phyloP scores from a whole-genome alignment of 2,113 vertebrate genomes.

The Callospermophilus lateralis region DNA sequence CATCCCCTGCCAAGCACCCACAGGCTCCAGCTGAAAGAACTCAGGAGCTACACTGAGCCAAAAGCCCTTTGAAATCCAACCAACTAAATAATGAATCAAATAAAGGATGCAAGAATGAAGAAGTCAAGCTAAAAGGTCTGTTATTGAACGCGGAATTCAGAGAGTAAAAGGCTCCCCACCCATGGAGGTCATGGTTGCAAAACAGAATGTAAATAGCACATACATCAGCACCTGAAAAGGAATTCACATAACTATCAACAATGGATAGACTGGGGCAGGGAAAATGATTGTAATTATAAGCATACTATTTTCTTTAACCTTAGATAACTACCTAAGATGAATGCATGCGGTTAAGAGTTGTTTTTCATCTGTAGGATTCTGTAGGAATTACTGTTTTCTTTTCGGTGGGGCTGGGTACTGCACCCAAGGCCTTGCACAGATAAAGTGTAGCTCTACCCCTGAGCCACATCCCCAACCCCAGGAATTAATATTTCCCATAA shows the following conservation, averaged over 20 bases:
- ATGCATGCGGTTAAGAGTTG: not conserved
- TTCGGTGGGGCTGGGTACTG: no score
- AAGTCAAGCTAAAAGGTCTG: not conserved
- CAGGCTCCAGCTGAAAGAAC: conserved; percentile 14
- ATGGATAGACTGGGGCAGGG: not conserved
- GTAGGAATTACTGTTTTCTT: not conserved
- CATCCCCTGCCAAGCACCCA: conserved; percentile 15
- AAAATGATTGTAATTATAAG: not conserved
- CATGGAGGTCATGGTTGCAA: not conserved
- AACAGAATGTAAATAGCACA: not conserved
- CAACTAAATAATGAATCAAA: conserved; percentile 38
- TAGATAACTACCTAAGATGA: not conserved
- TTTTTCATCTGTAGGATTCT: not conserved
- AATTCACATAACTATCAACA: not conserved
- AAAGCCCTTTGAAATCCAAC: conserved; percentile 61
- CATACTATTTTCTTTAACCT: not conserved
- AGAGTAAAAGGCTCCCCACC: not conserved
- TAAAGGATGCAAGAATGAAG: not conserved
- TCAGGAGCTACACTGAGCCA: not conserved
- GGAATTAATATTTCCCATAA: not conserved
- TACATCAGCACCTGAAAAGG: not conserved
- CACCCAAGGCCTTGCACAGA: no score
- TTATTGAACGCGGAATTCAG: not conserved
- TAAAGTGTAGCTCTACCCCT: no score
- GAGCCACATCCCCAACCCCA: not conserved